Conservation (phyloP, 2,888 invertebrate genomes). For the Tribolium freemani region DNA sequence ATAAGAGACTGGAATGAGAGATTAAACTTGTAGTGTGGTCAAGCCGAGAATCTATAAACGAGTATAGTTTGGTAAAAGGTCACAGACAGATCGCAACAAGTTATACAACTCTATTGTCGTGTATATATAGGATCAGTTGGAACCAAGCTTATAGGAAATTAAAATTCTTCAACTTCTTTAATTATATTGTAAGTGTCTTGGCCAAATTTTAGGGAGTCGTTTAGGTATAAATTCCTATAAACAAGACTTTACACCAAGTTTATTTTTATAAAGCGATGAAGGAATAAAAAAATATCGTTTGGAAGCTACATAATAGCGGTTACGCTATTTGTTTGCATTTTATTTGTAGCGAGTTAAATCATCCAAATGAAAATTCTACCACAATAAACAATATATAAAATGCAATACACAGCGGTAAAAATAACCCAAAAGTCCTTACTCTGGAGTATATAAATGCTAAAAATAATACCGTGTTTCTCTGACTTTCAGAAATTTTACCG, state of each 20-base stretch:
- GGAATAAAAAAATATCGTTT: neutral
- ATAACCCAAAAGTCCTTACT: neutral
- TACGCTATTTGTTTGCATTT: no score
- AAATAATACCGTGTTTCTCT: conserved; percentile 5
- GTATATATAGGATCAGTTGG: conserved; percentile 7
- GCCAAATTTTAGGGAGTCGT: conserved; percentile 9
- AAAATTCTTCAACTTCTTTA: conserved; percentile 26
- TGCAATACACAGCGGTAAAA: neutral
- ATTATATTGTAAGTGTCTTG: conserved; percentile 22
- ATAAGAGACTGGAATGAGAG: neutral
- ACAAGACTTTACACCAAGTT: neutral
- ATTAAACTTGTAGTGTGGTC: neutral
- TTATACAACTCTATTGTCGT: conserved; percentile 16
- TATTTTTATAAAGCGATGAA: neutral
- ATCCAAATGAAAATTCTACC: neutral
- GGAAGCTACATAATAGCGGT: neutral
- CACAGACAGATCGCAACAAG: neutral
- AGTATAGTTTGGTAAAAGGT: neutral
- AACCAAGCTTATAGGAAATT: conserved; percentile 16
- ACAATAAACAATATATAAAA: neutral
- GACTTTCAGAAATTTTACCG: conserved; percentile 3
- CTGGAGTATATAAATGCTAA: neutral
- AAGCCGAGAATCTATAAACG: neutral
- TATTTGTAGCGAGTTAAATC: neutral
- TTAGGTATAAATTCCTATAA: conserved; percentile 20